phyloP scores from a whole-genome alignment of 2,888 invertebrate genomes.

The Xanthia icteritia region DNA sequence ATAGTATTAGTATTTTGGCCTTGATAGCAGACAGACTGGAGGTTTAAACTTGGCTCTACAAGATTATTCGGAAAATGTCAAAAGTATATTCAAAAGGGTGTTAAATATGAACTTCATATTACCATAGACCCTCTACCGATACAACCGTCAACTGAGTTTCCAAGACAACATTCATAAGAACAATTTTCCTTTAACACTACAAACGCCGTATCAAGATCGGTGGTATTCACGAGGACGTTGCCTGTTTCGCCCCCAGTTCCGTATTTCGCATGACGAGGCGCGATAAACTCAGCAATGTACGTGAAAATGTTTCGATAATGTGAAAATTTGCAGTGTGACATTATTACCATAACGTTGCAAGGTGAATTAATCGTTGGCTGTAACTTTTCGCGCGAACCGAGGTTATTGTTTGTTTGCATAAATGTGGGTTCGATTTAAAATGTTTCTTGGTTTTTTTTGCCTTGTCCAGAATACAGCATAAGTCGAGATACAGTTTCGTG shows the following conservation, averaged over 20 bases:
- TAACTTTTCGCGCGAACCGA: constrained; percentile 46
- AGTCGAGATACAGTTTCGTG: neutral
- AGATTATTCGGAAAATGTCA: neutral
- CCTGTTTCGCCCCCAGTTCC: constrained; percentile 53
- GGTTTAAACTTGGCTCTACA: neutral
- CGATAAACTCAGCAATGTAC: constrained; percentile 68
- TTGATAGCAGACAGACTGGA: no score
- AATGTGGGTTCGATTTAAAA: neutral
- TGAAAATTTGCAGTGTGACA: constrained; percentile 72
- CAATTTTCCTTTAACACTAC: constrained; percentile 58
- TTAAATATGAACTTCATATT: neutral
- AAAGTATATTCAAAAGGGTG: neutral
- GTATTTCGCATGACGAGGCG: constrained; percentile 65
- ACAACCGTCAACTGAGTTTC: constrained; percentile 37
- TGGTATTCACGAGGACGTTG: constrained; percentile 46
- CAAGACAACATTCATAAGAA: constrained; percentile 52
- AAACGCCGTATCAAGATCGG: constrained; percentile 64
- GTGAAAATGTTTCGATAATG: constrained; percentile 73
- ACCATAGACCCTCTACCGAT: neutral
- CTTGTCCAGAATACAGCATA: neutral
- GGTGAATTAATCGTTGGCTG: constrained; percentile 64
- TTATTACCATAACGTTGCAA: constrained; percentile 65
- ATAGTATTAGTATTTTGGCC: neutral
- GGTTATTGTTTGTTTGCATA: constrained; percentile 38
- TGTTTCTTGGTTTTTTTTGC: constrained; percentile 1